Conservation (phyloP, 2,113 vertebrate species). For the Oxyruncus cristatus region DNA sequence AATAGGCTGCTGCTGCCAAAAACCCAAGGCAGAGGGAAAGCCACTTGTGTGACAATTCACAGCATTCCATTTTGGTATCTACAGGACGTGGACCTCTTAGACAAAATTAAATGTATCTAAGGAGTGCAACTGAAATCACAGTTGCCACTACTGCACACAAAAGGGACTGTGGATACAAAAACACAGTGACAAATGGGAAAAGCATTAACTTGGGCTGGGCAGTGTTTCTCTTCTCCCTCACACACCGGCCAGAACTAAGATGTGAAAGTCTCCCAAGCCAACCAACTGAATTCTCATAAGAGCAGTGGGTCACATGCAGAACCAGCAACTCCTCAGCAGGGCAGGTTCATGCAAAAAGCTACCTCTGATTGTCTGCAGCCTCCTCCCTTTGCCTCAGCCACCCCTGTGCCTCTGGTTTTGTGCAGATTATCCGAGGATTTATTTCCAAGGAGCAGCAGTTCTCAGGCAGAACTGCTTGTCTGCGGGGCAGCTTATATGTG, state of each 20-base stretch:
- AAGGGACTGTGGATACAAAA: neutral
- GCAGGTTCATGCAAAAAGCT: neutral
- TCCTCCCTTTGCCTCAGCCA: neutral
- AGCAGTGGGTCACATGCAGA: neutral
- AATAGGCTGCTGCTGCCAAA: neutral
- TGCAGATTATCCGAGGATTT: neutral
- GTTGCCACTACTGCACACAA: neutral
- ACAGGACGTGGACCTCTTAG: neutral
- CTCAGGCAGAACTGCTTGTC: neutral
- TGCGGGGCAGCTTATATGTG: neutral
- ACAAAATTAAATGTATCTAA: neutral
- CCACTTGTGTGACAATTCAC: neutral
- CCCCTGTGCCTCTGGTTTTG: neutral
- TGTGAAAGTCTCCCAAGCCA: neutral
- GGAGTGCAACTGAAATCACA: neutral
- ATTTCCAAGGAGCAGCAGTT: neutral
- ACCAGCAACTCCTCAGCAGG: neutral
- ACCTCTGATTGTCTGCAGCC: neutral
- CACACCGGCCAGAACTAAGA: neutral
- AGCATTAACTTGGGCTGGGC: neutral
- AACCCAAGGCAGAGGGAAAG: neutral
- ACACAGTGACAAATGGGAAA: neutral
- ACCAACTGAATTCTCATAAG: neutral
- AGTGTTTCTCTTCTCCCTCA: neutral
- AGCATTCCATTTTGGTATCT: neutral